Evolutionary conservation across 2,113 vertebrate species (phyloP).

Genomic region (Pseudopipra pipra): DNA sequence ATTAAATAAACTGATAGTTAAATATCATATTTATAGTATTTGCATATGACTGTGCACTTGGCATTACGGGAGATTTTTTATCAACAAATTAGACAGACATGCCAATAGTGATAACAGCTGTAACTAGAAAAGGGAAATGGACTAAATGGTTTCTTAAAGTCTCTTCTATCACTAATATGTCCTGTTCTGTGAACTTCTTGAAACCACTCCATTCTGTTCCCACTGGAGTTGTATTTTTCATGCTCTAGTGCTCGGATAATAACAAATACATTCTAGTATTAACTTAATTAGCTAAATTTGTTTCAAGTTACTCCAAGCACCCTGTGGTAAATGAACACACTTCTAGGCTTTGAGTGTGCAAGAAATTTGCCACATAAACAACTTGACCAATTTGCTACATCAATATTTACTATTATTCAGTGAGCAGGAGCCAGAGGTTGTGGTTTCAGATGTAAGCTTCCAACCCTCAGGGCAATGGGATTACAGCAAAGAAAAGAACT

Average conservation of each 20-base stretch:
- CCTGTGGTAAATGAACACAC: background rate
- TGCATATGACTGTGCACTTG: background rate
- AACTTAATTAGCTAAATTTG: background rate
- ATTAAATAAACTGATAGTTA: background rate
- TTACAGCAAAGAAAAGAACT: background rate
- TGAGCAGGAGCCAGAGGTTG: background rate
- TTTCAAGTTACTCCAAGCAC: background rate
- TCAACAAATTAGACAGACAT: background rate
- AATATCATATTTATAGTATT: background rate
- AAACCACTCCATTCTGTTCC: background rate
- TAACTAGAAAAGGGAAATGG: background rate
- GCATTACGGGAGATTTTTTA: background rate
- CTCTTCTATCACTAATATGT: background rate
- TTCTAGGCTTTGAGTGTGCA: background rate
- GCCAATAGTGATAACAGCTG: accelerated
- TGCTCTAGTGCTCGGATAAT: background rate
- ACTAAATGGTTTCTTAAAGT: background rate
- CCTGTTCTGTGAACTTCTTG: background rate
- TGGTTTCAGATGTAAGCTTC: background rate
- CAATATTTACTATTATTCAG: background rate
- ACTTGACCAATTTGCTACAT: background rate
- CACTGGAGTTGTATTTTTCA: background rate
- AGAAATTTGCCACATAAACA: background rate
- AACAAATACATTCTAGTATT: background rate
- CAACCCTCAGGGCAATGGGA: background rate